Evolutionary conservation across 2,797 vertebrate genomes (phyloP).

Genomic region (Gypaetus barbatus): DNA sequence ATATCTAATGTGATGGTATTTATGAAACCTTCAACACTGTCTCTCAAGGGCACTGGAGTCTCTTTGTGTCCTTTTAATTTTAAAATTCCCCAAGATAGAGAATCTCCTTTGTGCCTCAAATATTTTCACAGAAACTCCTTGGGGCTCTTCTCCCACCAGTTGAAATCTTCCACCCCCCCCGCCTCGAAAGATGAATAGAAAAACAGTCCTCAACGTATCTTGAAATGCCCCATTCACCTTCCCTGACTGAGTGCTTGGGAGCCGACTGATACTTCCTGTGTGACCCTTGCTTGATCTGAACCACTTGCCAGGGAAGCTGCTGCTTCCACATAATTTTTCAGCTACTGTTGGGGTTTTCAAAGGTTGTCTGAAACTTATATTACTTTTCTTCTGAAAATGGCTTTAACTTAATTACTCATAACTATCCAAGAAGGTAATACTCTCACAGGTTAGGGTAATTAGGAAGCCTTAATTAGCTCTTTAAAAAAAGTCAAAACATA

Average conservation of each 20-base stretch:
- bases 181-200: neutral
- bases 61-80: neutral
- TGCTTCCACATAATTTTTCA: neutral
- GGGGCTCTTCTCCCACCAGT: neutral
- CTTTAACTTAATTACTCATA: slow-evolving; percentile 67
- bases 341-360: neutral
- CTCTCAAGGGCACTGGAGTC: neutral
- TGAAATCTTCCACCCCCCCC: too few species aligned
- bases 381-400: slow-evolving; percentile 32
- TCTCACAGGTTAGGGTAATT: slow-evolving; percentile 61
- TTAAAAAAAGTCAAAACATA: slow-evolving; percentile 43
- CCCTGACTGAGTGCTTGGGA: neutral
- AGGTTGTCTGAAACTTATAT: slow-evolving; percentile 2
- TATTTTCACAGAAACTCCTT: neutral
- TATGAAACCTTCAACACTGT: neutral
- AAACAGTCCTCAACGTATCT: fast-evolving
- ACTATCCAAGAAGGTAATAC: slow-evolving; percentile 39
- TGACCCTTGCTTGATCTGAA: neutral
- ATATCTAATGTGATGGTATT: neutral
- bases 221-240: neutral
- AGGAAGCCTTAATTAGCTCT: slow-evolving; percentile 70
- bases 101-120: neutral
- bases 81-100: neutral
- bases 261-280: fast-evolving
- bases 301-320: neutral